Percentiles rank a stretch among this genome's conserved stretches.
Evolutionary conservation across 2,797 vertebrate genomes (phyloP).

Genomic region (Eupleurogrammus muticus): DNA sequence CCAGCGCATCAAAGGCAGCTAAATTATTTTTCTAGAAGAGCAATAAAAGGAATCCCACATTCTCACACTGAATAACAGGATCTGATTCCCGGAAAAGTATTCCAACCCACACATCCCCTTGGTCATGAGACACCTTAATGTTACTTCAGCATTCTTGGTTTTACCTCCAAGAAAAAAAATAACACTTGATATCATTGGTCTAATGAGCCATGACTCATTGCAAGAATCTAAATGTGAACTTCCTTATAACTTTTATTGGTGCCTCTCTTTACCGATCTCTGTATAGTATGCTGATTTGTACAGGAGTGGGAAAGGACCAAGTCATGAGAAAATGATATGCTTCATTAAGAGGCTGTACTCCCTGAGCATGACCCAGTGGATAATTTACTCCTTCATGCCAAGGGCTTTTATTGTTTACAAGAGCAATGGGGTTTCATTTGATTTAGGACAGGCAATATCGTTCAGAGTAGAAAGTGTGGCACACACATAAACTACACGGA

Average conservation of each 20-base stretch:
- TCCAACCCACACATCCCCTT: conserved; percentile 56
- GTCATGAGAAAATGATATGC: conserved; percentile 53
- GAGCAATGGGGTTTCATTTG: conserved; percentile 21
- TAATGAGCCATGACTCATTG: conserved; percentile 67
- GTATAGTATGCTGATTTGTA: conserved; percentile 26
- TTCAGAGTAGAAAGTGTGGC: neutral
- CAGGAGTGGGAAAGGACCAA: conserved; percentile 29
- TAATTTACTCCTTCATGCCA: conserved; percentile 39
- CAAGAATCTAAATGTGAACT: conserved; percentile 55
- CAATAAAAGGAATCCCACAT: conserved; percentile 61
- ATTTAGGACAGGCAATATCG: conserved; percentile 23
- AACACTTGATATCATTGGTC: conserved; percentile 56
- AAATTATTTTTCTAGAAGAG: conserved; percentile 58
- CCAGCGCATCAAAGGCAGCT: conserved; percentile 52
- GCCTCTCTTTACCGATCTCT: conserved; percentile 1
- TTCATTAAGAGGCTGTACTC: conserved; percentile 32
- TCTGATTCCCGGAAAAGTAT: conserved; percentile 54
- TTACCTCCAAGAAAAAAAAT: conserved; percentile 47
- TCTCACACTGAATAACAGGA: conserved; percentile 58
- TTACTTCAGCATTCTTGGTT: conserved; percentile 39
- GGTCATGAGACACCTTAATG: conserved; percentile 31
- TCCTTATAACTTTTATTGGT: conserved; percentile 26
- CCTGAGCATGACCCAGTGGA: conserved; percentile 9
- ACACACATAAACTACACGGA: neutral
- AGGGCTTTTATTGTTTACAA: conserved; percentile 6